Base-by-base conservation (phyloP, 1,140 invertebrate genomes). In the Spodoptera frugiperda region DNA sequence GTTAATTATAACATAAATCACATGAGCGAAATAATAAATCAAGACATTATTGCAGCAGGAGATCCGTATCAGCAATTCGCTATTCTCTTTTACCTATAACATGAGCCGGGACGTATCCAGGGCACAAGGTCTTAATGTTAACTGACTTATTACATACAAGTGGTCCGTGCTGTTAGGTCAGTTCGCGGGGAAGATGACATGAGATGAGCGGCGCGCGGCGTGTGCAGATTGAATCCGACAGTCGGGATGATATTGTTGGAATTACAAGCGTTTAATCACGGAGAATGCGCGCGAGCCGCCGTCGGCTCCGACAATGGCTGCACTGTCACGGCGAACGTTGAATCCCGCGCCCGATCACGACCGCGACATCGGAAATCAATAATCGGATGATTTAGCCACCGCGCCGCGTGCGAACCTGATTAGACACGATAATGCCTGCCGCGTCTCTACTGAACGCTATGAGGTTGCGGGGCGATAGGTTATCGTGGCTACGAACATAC, bases 311-410 rank as follows among this genome's bases (percentile, higher is more conserved):
- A 91, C 91, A 93, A 93, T 93, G 83, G 88, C 80, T 63, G 88
- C 76, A 86, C 92, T 87, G 92, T 93, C 92, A 93, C 90, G 91
- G 83, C 84, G 88, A 83, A 89, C 89, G 86, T 81, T 84, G 88
- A 81, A 81, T 84, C 86, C 81, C 77, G 84, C 83, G 89, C 86
- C 84, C 88, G 91, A 89, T 93, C 92, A 93, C 92, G 92, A 93
- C 89, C 91, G 90, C 91, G 92, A 93, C 92, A 91, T 92, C 85
- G 86, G 89, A 92, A 93, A 93, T 93, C 92, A 94, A 94, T 93
- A 93, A 93, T 90, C 91, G 92, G 85, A 93, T 91, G 91, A 93
- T 93, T 92, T 91, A 93, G 91, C 91, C 91, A 91, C 90, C 87
- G 91, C 89, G 86, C 91, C 91, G 89, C 91, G 91, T 93, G 89